These are phyloP conservation scores for Synchiropus splendidus DNA, from an alignment of 2,113 vertebrate species.

Conservation along the genomic window DNA sequence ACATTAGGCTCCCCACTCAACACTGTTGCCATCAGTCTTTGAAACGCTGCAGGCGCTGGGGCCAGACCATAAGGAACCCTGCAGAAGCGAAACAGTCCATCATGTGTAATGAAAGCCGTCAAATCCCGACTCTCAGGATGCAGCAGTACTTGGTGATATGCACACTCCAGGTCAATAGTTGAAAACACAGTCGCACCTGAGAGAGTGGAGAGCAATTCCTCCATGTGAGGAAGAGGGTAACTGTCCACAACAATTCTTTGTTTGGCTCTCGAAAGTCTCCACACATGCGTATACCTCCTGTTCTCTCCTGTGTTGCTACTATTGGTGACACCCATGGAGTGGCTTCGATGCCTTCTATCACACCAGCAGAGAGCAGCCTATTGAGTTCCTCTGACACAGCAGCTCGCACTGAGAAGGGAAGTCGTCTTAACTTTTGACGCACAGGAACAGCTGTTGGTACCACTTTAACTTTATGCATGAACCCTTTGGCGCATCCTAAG, in stretches of 20 bases:
- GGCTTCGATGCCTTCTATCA: no score
- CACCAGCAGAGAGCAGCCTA: no score
- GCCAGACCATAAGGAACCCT: conserved; percentile 7
- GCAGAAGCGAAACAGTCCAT: conserved; percentile 1
- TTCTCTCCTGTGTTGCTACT: no score
- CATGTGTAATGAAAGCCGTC: conserved; percentile 9
- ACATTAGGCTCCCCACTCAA: not conserved
- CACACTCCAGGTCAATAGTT: conserved; percentile 3
- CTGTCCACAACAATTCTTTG: conserved; percentile 2
- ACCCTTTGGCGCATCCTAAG: no score
- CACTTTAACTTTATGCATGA: no score
- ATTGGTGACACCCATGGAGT: no score
- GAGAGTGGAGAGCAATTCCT: conserved; percentile 4
- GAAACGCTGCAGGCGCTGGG: conserved; percentile 7
- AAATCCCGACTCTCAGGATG: conserved; percentile 1
- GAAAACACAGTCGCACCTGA: conserved; percentile 6
- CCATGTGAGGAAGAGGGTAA: conserved; percentile 5
- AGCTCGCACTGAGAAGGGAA: no score
- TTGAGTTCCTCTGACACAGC: no score
- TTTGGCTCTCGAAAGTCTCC: conserved; percentile 5
- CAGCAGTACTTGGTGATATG: conserved; percentile 4
- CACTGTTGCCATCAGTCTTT: conserved; percentile 5
- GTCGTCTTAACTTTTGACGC: no score
- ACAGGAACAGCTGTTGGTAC: no score
- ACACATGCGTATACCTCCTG: conserved; percentile 1